A percentile compares a stretch with the other conserved stretches of the same genome.
These are phyloP conservation scores for Microctenopoma stevenorrisi DNA, from an alignment of 2,797 vertebrate species.

Conservation along the genomic window DNA sequence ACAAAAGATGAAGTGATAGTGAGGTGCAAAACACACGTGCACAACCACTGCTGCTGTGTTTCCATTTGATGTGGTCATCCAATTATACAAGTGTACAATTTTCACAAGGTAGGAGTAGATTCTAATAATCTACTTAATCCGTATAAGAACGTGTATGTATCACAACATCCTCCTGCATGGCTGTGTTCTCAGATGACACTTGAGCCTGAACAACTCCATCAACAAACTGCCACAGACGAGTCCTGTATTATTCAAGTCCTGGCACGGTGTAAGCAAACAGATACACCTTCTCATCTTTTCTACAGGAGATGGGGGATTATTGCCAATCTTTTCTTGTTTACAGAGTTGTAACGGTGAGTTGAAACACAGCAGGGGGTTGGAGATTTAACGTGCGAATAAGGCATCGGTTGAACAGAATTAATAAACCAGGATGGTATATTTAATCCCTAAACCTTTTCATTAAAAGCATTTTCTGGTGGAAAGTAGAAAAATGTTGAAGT, in stretches of 20 bases:
- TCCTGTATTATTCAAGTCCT: neutral
- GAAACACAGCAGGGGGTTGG: constrained; percentile 13
- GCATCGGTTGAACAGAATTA: neutral
- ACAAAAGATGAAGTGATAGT: constrained; percentile 57
- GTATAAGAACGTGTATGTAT: constrained; percentile 30
- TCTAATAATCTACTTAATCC: constrained; percentile 30
- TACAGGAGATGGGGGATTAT: neutral
- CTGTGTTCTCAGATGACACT: constrained; percentile 17
- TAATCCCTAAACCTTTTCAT: neutral
- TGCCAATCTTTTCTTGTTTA: constrained; percentile 4
- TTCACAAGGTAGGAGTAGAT: constrained; percentile 26
- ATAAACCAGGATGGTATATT: neutral
- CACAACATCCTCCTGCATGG: neutral
- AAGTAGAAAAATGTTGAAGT: constrained; percentile 1
- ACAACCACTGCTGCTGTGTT: constrained; percentile 9
- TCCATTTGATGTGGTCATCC: constrained; percentile 48
- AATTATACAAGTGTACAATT: neutral
- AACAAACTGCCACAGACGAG: neutral
- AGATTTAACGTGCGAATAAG: constrained; percentile 3
- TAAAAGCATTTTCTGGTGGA: neutral
- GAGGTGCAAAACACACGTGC: constrained; percentile 13
- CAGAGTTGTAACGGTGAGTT: constrained; percentile 5
- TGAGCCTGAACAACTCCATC: constrained; percentile 8
- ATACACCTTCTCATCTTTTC: neutral
- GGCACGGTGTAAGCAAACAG: constrained; percentile 16